Evolutionary conservation across 2,888 invertebrate genomes (phyloP), one percentile per base, ranked within the genome.

Genomic region (Lasioglossum pauxillum): DNA sequence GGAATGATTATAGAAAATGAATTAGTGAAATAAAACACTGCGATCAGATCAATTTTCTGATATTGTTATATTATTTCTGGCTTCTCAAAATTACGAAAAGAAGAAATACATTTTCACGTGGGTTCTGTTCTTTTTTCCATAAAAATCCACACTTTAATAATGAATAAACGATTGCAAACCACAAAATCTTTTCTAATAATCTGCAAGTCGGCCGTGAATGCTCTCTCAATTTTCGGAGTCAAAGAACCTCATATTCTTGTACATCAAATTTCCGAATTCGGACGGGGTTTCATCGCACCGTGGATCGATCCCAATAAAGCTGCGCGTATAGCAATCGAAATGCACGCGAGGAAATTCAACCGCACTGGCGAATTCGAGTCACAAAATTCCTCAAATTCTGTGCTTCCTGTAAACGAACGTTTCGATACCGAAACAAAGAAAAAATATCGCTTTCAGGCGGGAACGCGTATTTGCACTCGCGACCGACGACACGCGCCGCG

Each of bases 391-490:
- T 44, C 14, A 35, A 53, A 53, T 53, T 53, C 49, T 35, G 35
- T 8, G 31, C 35, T 73, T 38, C 53, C 53, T 35, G 19, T 60
- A 44, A 82, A 77, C 73, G 71, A 75, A 72, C 71, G 38, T 53
- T 64, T 27, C 46, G 60, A 64, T 60, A 64, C 44, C 23, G 27
- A 41, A 12, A 41, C 41, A 76, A 19, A 64, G n/a, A 41, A n/a
- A 53, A 73, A 73, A 44, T 76, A 71, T 53, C 53, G 53, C 12
- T 73, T 84, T 75, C n/a, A 35, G 80, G n/a, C 78, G 75, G 38
- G 38, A 75, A 78, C 75, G 38, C 69, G 78, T 84, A 75, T 84
- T 83, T 84, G 49, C 53, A 53, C 46, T 53, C 64, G 23, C 69
- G 31, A 16, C 10, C 2, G 27, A 27, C 27, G 12, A 12, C 27